Conservation (phyloP, 2,113 vertebrate genomes). For the Condylura cristata region DNA sequence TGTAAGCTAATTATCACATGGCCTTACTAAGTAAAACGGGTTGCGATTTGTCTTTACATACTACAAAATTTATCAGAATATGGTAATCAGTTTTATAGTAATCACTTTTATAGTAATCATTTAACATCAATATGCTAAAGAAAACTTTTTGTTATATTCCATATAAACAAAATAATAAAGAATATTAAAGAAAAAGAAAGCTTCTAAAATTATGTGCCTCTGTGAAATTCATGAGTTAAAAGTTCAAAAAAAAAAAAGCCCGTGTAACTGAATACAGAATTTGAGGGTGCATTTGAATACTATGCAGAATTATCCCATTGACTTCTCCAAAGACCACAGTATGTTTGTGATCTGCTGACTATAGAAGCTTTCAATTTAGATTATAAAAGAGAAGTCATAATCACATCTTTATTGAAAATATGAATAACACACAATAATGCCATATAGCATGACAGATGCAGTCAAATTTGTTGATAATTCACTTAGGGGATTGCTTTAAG, state of each 20-base stretch:
- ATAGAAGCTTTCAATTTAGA: conserved; percentile 62
- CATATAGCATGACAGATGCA: conserved; percentile 66
- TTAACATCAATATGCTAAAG: not conserved
- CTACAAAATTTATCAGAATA: not conserved
- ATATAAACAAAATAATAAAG: not conserved
- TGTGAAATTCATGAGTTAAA: not conserved
- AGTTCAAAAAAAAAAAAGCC: conserved; percentile 19
- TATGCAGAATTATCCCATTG: conserved; percentile 7
- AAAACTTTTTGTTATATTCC: not conserved
- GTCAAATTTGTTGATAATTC: conserved; percentile 56
- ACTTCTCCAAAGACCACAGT: conserved; percentile 53
- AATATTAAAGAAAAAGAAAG: not conserved
- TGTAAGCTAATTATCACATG: not conserved
- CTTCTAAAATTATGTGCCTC: not conserved
- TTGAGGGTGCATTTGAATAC: conserved; percentile 16
- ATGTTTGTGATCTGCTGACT: conserved; percentile 51
- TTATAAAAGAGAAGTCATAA: conserved; percentile 66
- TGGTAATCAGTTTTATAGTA: conserved; percentile 33
- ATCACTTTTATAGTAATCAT: conserved; percentile 15
- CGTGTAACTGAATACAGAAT: not conserved
- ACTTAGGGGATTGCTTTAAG: not conserved
- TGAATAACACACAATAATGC: conserved; percentile 62
- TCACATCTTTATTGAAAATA: conserved; percentile 60
- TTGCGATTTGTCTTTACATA: not conserved
- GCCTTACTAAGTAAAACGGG: not conserved